A percentile compares a stretch with the other conserved stretches of the same genome.
Evolutionary conservation across 2,797 vertebrate genomes (phyloP).

Genomic region (Molossus molossus): DNA sequence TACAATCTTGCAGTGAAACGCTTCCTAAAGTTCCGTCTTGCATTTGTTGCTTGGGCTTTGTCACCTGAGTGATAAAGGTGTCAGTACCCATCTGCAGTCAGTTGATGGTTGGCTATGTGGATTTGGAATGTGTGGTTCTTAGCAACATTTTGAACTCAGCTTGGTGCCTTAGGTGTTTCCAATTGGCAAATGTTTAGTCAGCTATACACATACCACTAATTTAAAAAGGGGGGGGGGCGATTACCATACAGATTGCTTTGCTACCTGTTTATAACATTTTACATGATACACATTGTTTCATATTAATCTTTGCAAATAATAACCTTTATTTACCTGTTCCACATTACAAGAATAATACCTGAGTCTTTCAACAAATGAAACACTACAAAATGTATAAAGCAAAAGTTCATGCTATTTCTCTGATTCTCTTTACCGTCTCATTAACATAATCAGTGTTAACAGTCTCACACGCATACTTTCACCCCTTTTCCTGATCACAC

Average conservation of each 20-base stretch:
- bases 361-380: conserved; percentile 39
- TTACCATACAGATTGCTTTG: neutral
- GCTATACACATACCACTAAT: neutral
- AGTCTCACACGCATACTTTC: neutral
- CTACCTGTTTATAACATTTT: neutral
- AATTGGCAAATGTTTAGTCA: neutral
- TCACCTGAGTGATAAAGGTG: neutral
- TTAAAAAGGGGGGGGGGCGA: neutral
- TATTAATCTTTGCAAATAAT: neutral
- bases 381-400: conserved; percentile 30
- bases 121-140: neutral
- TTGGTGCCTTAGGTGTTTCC: neutral
- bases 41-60: neutral
- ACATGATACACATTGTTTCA: neutral
- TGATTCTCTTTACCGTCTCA: neutral
- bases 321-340: neutral
- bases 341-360: neutral
- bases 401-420: conserved; percentile 26
- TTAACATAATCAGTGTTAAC: neutral
- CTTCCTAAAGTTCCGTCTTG: neutral
- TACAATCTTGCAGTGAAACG: neutral
- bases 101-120: neutral
- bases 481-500: neutral
- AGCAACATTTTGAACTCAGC: neutral
- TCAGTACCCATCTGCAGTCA: neutral